Evolutionary conservation across 2,113 vertebrate genomes (phyloP), one percentile per base, ranked within the genome.

Genomic region (Malurus melanocephalus): DNA sequence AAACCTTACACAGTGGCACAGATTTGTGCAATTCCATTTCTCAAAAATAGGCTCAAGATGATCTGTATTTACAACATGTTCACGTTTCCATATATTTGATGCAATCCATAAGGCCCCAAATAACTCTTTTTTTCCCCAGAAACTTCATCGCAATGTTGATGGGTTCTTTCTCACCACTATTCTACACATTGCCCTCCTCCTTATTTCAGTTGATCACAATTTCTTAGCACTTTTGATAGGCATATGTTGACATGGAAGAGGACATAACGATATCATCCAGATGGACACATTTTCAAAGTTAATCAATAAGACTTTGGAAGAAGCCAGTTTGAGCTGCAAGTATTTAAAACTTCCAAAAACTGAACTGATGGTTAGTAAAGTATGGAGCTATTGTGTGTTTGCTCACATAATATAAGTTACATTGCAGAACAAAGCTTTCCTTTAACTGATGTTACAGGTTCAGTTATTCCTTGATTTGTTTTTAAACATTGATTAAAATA

Each of bases 261-360:
- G 80, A 91, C 68, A 57, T 64, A 80, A 66, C 5, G n/a, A 55
- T 80, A 92, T 51, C 68, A 86, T 91, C 88, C 80, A 83, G 77
- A 88, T 81, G 88, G 93, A 72, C 85, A 84, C 51, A 65, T 91
- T 91, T 94, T 92, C 33, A 53, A 89, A 92, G 73, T 72, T 91
- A 66, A 80, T 88, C 91, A 71, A 35, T 94, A 67, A 92, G 61
- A 92, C 19, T 83, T 85, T 43, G 60, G 64, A 10, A 38, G 45
- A 91, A 93, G 48, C 83, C 52, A 87, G 48, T 30, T 72, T 74
- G 67, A 95, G 65, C n/a, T 77, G 61, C 28, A 80, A 87, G 76
- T 17, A 11, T 57, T 91, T 68, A 72, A 55, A 78, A 92, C 69
- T 91, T 81, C 46, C 30, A 80, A 38, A 92, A 88, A 68, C 4